Percentiles rank a stretch among this genome's conserved stretches.
phyloP scores from a whole-genome alignment of 2,888 invertebrate species.

The Anthophora plumipes region DNA sequence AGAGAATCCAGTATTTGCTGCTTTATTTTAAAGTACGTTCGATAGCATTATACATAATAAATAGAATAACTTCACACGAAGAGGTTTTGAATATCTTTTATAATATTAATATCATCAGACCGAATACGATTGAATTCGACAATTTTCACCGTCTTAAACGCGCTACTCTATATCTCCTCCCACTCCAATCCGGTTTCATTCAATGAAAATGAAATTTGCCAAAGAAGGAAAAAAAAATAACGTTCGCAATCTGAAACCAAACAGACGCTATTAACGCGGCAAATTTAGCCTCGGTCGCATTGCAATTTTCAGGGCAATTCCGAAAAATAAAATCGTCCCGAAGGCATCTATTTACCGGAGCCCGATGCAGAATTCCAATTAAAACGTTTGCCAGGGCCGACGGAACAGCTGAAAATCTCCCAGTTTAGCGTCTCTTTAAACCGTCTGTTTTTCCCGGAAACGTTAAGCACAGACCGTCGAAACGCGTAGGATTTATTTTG shows the following conservation, averaged over 20 bases:
- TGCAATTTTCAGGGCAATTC: constrained; percentile 7
- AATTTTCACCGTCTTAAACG: background rate
- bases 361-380: constrained; percentile 14
- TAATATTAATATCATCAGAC: no score
- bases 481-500: constrained; percentile 6
- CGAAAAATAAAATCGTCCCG: constrained; percentile 8
- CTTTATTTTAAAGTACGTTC: no score
- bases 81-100: no score
- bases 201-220: constrained; percentile 4
- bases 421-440: constrained; percentile 12
- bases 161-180: background rate
- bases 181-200: background rate
- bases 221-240: background rate
- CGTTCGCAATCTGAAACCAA: constrained; percentile 1
- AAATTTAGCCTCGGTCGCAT: background rate
- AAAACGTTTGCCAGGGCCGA: background rate
- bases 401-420: constrained; percentile 15
- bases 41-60: no score
- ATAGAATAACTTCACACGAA: no score
- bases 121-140: constrained; percentile 44
- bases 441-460: background rate
- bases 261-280: constrained; percentile 7
- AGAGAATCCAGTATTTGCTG: no score
- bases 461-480: background rate
- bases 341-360: no score